Base-by-base conservation (phyloP, 2,888 invertebrate genomes). In the Drosophila conformis region DNA sequence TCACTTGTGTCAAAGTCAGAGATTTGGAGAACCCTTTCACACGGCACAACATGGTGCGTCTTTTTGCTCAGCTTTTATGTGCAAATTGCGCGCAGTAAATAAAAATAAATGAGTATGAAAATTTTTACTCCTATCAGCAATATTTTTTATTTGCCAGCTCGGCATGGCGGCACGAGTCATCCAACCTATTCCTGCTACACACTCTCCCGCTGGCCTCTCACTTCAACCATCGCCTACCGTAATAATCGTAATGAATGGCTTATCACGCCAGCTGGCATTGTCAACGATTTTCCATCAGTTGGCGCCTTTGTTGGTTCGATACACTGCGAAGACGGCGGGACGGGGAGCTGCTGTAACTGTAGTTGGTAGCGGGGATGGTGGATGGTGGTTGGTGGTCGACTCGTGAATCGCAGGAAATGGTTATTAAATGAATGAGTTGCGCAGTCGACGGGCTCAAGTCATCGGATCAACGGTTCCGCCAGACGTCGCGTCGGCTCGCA, bases 171-270 rank as follows among this genome's bases (percentile, higher is more conserved):
- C 69, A 36, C 27, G n/a, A 49, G 29, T 11, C 40, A 70, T 78
- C 72, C 49, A 66, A 72, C 76, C 73, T 67, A 73, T 64, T 67
- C 51, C 65, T 51, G 38, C 52, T 46, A 69, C 51, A 53, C 66
- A 67, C 38, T 63, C 63, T 29, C 40, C 46, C 65, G 53, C 46
- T 65, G 62, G 40, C n/a, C 42, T 10, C 42, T 33, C 46, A 46
- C 46, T 46, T 46, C 46, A 25, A 4, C 53, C 29, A 52, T 52
- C 65, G 29, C 54, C 64, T 60, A 31, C 74, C 64, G 75, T 88
- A 89, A 88, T 88, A 90, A 90, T 90, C 88, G 84, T 90, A 88
- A 88, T 90, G 90, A 88, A 90, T 88, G 88, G 87, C 87, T 87
- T 90, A 89, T 88, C 87, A 89, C 87, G 88, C 88, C 87, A 88